A percentile compares a stretch with the other conserved stretches of the same genome.
These are phyloP conservation scores for Oeneis ivallda DNA, from an alignment of 2,888 invertebrate species.

Conservation along the genomic window DNA sequence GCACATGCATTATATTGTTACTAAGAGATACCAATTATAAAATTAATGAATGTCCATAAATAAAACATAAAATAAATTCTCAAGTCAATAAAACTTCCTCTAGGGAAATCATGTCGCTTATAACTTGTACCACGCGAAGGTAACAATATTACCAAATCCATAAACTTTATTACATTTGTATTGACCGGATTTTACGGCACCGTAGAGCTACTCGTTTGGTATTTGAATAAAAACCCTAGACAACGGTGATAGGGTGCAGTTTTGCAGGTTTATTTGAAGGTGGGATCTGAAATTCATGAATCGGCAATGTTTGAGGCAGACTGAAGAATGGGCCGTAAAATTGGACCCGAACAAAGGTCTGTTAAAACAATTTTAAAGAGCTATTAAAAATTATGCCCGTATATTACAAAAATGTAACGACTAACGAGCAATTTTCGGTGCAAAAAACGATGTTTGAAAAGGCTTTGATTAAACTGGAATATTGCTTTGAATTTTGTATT, in stretches of 20 bases:
- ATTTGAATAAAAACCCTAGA: slow-evolving; percentile 49
- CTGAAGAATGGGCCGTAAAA: slow-evolving; percentile 32
- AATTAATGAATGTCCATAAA: too few relatives aligned
- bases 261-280: slow-evolving; percentile 41
- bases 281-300: slow-evolving; percentile 37
- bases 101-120: slow-evolving; percentile 3
- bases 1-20: too few relatives aligned
- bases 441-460: neutral
- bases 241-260: slow-evolving; percentile 47
- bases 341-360: slow-evolving; percentile 22
- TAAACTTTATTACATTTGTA: slow-evolving; percentile 53
- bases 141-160: slow-evolving; percentile 37
- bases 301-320: slow-evolving; percentile 35
- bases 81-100: neutral
- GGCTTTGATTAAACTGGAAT: neutral
- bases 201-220: slow-evolving; percentile 41
- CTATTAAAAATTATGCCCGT: slow-evolving; percentile 10
- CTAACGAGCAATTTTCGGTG: neutral
- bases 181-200: slow-evolving; percentile 47
- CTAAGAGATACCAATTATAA: too few relatives aligned
- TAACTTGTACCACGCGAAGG: slow-evolving; percentile 27
- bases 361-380: slow-evolving; percentile 17
- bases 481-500: slow-evolving; percentile 1
- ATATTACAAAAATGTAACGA: slow-evolving; percentile 3
- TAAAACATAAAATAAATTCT: neutral